A percentile compares a stretch with the other conserved stretches of the same genome.
Evolutionary conservation across 2,113 vertebrate species (phyloP).

Genomic region (Anser cygnoides): DNA sequence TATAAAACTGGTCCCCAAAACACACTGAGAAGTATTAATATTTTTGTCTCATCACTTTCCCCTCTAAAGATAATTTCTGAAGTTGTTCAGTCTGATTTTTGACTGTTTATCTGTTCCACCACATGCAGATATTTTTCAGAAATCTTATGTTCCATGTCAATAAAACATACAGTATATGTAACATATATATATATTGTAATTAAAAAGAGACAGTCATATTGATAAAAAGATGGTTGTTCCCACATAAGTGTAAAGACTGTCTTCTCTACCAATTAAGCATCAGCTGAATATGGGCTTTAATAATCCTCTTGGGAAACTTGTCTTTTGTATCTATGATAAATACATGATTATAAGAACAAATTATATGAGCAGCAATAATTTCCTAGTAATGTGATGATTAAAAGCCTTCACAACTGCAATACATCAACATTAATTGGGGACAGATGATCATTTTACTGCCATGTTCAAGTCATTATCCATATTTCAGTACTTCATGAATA

Average conservation of each 20-base stretch:
- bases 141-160: background rate
- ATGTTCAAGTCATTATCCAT: conserved; percentile 82
- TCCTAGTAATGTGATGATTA: conserved; percentile 87
- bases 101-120: conserved; percentile 21
- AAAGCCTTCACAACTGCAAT: conserved; percentile 82
- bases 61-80: background rate
- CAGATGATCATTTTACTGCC: conserved; percentile 85
- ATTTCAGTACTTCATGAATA: conserved; percentile 79
- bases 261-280: conserved; percentile 75
- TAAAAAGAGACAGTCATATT: conserved; percentile 59
- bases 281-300: conserved; percentile 74
- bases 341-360: conserved; percentile 91
- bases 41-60: background rate
- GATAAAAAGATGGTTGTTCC: conserved; percentile 62
- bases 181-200: conserved; percentile 28
- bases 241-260: conserved; percentile 53
- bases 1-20: background rate
- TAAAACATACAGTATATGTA: conserved; percentile 8
- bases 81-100: background rate
- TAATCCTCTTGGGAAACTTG: conserved; percentile 75
- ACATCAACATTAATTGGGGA: conserved; percentile 93
- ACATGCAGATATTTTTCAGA: conserved; percentile 1
- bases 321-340: conserved; percentile 84
- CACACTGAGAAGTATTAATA: background rate
- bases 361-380: conserved; percentile 90